Conservation (phyloP, 2,888 invertebrate species). For the Drosophila anomelani region DNA sequence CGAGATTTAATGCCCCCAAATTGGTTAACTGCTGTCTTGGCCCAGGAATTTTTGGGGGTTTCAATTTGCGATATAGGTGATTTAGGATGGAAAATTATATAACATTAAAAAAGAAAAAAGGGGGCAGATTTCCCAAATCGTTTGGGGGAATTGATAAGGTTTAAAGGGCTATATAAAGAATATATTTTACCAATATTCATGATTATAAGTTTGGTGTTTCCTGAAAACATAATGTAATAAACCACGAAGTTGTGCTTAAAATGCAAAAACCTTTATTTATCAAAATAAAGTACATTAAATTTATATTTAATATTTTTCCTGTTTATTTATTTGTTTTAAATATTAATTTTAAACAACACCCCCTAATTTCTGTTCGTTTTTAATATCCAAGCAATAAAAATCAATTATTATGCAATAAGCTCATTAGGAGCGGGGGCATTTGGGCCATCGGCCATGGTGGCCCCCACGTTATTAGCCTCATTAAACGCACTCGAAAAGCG, state of each 20-base stretch:
- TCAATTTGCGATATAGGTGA: constrained; percentile 4
- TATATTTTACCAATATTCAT: background rate
- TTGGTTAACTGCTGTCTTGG: constrained; percentile 41
- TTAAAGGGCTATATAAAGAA: background rate
- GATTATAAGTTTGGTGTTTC: no score
- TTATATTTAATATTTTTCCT: background rate
- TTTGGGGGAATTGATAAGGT: background rate
- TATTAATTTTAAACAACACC: background rate
- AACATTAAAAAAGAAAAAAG: background rate
- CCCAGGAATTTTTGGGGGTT: constrained; percentile 1
- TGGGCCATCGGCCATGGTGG: constrained; percentile 1
- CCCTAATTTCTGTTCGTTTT: background rate
- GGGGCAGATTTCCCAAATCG: background rate
- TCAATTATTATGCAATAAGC: constrained; percentile 70
- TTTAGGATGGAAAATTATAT: constrained; percentile 12
- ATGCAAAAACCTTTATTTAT: no score
- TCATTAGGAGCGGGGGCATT: constrained; percentile 35
- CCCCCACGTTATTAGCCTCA: constrained; percentile 68
- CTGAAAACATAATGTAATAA: no score
- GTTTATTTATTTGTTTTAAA: background rate
- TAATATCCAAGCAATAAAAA: constrained; percentile 51
- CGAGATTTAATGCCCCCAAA: constrained; percentile 43
- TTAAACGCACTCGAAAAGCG: constrained; percentile 62
- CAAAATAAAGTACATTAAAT: no score
- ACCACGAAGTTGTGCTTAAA: no score